These are phyloP conservation scores for Plotosus lineatus DNA, from an alignment of 2,113 vertebrate genomes.

Conservation along the genomic window DNA sequence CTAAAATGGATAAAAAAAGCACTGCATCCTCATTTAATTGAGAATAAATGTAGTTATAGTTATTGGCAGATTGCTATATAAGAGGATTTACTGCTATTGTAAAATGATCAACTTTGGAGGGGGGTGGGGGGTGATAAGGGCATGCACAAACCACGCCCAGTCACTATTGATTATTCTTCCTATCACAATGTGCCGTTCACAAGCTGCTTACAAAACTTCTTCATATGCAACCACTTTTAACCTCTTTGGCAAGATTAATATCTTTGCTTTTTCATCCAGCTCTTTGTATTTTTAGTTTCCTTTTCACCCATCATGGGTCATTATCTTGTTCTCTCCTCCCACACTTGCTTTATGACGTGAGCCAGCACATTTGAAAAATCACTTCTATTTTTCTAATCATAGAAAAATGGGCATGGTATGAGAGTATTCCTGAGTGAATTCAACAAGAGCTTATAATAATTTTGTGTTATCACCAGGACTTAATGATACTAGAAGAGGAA, in stretches of 20 bases:
- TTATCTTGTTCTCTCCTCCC: slow-evolving; percentile 31
- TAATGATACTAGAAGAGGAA: slow-evolving; percentile 52
- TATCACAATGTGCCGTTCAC: too few relatives aligned
- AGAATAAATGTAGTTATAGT: not conserved
- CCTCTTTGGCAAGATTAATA: not conserved
- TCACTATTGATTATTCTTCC: too few relatives aligned
- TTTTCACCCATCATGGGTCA: not conserved
- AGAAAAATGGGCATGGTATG: slow-evolving; percentile 49
- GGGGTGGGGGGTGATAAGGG: not conserved
- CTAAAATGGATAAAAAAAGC: not conserved
- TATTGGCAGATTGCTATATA: not conserved
- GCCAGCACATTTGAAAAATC: slow-evolving; percentile 49
- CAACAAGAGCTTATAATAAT: slow-evolving; percentile 58
- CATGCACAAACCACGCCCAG: not conserved
- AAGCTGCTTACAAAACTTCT: not conserved
- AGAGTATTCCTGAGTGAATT: slow-evolving; percentile 55
- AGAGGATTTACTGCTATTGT: not conserved
- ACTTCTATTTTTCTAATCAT: slow-evolving; percentile 61
- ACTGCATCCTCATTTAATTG: not conserved
- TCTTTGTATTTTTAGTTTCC: slow-evolving; percentile 42
- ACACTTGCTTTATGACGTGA: slow-evolving; percentile 54
- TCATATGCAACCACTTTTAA: not conserved
- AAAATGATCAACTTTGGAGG: not conserved
- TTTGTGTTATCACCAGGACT: slow-evolving; percentile 52
- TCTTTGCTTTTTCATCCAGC: slow-evolving; percentile 11